Percentiles rank a stretch among this genome's conserved stretches.
phyloP scores from a whole-genome alignment of 1,140 invertebrate genomes.

The Ceratosolen solmsi region DNA sequence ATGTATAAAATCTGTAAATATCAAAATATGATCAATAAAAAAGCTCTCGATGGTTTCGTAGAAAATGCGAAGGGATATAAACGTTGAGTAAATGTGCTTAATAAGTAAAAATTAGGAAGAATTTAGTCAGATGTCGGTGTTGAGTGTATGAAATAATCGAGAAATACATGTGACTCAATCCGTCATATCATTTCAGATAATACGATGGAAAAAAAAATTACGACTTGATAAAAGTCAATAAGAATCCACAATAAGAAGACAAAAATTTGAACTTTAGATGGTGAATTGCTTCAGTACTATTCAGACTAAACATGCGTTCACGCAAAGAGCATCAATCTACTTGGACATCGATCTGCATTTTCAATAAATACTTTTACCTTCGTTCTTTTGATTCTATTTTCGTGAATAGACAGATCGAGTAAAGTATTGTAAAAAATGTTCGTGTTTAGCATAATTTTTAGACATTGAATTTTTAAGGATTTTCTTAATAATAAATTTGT shows the following conservation, averaged over 20 bases:
- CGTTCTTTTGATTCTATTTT: neutral
- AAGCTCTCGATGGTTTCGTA: neutral
- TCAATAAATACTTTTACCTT: neutral
- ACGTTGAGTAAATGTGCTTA: too few species aligned
- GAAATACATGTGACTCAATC: neutral
- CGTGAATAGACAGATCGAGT: too few species aligned
- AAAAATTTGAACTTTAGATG: conserved; percentile 1
- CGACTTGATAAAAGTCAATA: too few species aligned
- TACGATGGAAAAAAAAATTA: neutral
- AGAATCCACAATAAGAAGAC: neutral
- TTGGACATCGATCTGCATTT: neutral
- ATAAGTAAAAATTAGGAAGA: neutral
- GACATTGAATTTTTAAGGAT: too few species aligned
- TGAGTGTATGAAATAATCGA: neutral
- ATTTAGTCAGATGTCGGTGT: neutral
- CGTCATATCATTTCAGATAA: neutral
- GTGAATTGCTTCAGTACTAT: neutral
- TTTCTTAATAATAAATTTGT: too few species aligned
- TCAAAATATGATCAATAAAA: neutral
- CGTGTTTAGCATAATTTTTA: too few species aligned
- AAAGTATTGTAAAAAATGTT: neutral
- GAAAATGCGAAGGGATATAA: neutral
- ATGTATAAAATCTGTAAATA: conserved; percentile 78
- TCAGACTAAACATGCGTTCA: neutral
- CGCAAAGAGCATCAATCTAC: conserved; percentile 23